Evolutionary conservation across 2,888 invertebrate genomes (phyloP).

Genomic region (Craniophora ligustri): DNA sequence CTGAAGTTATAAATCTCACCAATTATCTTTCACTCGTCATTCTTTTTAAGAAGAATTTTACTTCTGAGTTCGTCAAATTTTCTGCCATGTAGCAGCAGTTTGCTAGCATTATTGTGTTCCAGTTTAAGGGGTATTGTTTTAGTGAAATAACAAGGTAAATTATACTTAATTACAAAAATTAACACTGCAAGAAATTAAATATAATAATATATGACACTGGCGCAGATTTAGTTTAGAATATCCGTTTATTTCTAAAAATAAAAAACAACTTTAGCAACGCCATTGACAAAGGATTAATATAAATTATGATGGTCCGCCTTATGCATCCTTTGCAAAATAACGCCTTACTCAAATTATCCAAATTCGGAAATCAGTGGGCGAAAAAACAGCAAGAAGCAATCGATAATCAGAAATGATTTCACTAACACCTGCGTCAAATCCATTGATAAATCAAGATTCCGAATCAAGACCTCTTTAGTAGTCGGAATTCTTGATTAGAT

Average conservation of each 20-base stretch:
- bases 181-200: too few species aligned
- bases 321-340: constrained; percentile 31
- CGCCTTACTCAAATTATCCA: constrained; percentile 19
- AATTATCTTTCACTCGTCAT: too few species aligned
- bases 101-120: too few species aligned
- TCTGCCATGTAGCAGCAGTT: too few species aligned
- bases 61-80: too few species aligned
- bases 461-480: constrained; percentile 33
- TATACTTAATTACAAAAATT: too few species aligned
- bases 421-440: constrained; percentile 34
- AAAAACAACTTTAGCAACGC: background rate
- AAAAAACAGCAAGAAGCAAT: constrained; percentile 21
- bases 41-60: too few species aligned
- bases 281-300: constrained; percentile 10
- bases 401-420: constrained; percentile 38
- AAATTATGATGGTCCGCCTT: background rate
- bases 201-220: background rate
- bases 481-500: constrained; percentile 30
- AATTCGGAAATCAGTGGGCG: constrained; percentile 36
- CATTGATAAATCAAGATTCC: constrained; percentile 42
- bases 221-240: background rate
- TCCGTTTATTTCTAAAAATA: constrained; percentile 2
- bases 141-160: too few species aligned
- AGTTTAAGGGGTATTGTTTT: too few species aligned
- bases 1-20: too few species aligned